Percentiles rank a stretch among this genome's conserved stretches.
Evolutionary conservation across 2,888 invertebrate species (phyloP).

Genomic region (Blera fallax): DNA sequence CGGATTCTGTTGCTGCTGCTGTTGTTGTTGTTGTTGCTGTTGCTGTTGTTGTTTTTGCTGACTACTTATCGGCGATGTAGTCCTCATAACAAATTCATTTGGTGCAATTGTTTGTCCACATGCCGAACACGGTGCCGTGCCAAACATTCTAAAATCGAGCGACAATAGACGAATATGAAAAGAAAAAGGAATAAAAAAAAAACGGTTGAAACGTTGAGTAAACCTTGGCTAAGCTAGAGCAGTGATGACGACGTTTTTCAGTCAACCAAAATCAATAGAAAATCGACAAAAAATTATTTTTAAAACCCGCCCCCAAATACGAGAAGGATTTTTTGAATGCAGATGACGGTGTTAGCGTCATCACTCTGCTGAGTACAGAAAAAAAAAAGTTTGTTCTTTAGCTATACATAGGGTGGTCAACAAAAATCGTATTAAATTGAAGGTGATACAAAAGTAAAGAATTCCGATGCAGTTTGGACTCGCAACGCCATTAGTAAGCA

Average conservation of each 20-base stretch:
- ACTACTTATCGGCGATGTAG: slow-evolving; percentile 75
- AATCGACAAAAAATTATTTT: neutral
- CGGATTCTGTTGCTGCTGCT: slow-evolving; percentile 79
- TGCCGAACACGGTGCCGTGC: slow-evolving; percentile 93
- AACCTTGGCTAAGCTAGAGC: slow-evolving; percentile 27
- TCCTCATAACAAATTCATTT: slow-evolving; percentile 94
- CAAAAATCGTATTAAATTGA: neutral
- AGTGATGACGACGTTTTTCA: slow-evolving; percentile 12
- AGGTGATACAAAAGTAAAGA: neutral
- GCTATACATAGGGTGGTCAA: neutral
- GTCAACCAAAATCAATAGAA: slow-evolving; percentile 34
- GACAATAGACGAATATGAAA: neutral
- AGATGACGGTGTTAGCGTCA: neutral
- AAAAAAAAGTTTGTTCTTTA: neutral
- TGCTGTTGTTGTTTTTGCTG: slow-evolving; percentile 75
- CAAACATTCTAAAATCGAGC: slow-evolving; percentile 89
- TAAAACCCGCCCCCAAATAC: neutral
- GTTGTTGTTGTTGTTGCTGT: slow-evolving; percentile 71
- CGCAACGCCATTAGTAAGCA: too few species aligned
- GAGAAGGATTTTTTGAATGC: neutral
- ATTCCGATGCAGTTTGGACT: neutral
- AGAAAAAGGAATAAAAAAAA: slow-evolving; percentile 13
- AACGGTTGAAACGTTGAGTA: slow-evolving; percentile 5
- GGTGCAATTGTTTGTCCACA: slow-evolving; percentile 95
- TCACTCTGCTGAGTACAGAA: neutral